phyloP scores from a whole-genome alignment of 2,888 invertebrate genomes.

The Crocallis elinguaria region DNA sequence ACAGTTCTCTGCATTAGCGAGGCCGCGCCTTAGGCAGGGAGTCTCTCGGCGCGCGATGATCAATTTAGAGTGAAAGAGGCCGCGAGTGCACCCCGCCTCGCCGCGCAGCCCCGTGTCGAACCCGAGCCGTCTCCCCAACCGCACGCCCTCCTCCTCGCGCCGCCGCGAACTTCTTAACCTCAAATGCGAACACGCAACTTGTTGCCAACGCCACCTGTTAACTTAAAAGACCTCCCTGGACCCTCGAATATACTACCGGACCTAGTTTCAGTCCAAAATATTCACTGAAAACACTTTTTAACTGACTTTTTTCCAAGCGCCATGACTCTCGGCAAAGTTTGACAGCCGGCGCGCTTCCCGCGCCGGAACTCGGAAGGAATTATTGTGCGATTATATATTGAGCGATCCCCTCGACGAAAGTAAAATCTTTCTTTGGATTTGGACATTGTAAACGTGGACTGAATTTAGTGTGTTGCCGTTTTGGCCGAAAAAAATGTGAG shows the following conservation, averaged over 20 bases:
- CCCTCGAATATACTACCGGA: slow-evolving; percentile 35
- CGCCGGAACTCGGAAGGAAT: slow-evolving; percentile 16
- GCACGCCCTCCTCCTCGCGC: slow-evolving; percentile 65
- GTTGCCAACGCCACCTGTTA: slow-evolving; percentile 80
- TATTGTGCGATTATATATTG: slow-evolving; percentile 13
- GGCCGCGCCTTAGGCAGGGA: slow-evolving; percentile 60
- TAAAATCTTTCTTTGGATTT: slow-evolving; percentile 5
- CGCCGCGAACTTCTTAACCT: slow-evolving; percentile 56
- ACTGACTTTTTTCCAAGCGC: background rate
- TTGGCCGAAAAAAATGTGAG: slow-evolving; percentile 13
- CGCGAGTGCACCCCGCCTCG: slow-evolving; percentile 63
- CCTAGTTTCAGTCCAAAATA: background rate
- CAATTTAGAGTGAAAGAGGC: slow-evolving; percentile 77
- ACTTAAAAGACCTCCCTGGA: slow-evolving; percentile 74
- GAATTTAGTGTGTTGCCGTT: slow-evolving; percentile 1
- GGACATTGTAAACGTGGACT: background rate
- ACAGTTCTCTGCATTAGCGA: slow-evolving; percentile 75
- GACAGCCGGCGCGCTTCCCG: slow-evolving; percentile 17
- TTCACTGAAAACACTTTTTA: background rate
- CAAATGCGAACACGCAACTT: slow-evolving; percentile 62
- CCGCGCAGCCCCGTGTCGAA: slow-evolving; percentile 59
- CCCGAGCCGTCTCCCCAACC: slow-evolving; percentile 63
- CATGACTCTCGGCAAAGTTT: slow-evolving; percentile 16
- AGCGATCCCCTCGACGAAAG: slow-evolving; percentile 2
- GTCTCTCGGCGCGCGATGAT: slow-evolving; percentile 59